Base-by-base conservation (phyloP, 2,113 vertebrate genomes). In the Sturnira hondurensis region DNA sequence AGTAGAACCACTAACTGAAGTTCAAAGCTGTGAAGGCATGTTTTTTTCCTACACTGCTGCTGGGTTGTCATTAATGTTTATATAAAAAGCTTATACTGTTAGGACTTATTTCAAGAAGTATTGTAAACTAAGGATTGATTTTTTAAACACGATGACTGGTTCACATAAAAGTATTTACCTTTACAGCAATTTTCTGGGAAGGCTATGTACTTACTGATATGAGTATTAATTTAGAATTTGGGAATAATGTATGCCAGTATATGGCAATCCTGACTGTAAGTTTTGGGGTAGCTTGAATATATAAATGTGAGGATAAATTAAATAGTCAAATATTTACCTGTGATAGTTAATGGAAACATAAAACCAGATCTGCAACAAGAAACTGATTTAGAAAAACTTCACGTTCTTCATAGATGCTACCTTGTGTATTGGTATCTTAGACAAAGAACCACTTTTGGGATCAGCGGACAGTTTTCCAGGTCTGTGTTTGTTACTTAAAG, bases 1-100 rank as follows among this genome's bases (percentile, higher is more conserved):
- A 98, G 98, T 99, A 61, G 98, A 99, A 93, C 99, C 99, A 7
- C 98, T 99, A 74, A 99, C 98, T 89, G 98, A 99, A n/a, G 98
- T 99, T 94, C 99, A 99, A 97, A 99, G 99, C 98, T 99, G 99
- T 97, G 99, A 99, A 99, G 99, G 99, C 99, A 99, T 89, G 98
- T 95, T 95, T 56, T 58, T 41, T 31, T 95, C 63, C 56, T 58
- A 36, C 81, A 82, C 17, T 33, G 12, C n/a, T 84, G 24, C 43
- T 70, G 0, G 78, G 24, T 33, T 93, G 58, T 81, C 26, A 50
- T 28, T 88, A 16, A 26, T 45, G 36, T 68, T 73, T 71, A 31
- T 3, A 24, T 68, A 86, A 77, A 71, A 20, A 67, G 67, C 56
- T 71, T 41, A 54, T n/a, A 71, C n/a, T 33, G 1, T 61, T 63